These are phyloP conservation scores for Zapornia atra DNA, from an alignment of 2,113 vertebrate genomes.

Conservation along the genomic window DNA sequence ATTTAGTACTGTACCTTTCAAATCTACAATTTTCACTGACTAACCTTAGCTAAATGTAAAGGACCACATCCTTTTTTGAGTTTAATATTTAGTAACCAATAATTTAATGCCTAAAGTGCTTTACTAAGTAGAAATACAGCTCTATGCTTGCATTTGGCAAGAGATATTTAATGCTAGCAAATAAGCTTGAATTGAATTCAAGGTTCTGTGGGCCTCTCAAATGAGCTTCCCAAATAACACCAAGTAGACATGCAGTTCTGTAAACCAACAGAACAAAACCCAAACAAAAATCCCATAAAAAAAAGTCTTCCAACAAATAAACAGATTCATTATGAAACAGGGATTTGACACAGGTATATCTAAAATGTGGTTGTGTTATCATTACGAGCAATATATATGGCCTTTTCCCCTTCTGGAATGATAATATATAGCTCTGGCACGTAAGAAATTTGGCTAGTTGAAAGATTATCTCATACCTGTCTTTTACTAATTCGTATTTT, in stretches of 20 bases:
- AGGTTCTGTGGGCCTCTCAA: background rate
- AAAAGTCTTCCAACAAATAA: background rate
- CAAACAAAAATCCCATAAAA: background rate
- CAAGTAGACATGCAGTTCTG: background rate
- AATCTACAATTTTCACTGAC: slow-evolving; percentile 66
- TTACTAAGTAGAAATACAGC: slow-evolving; percentile 19
- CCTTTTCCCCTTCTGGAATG: background rate
- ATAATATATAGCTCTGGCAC: background rate
- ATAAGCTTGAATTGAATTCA: background rate
- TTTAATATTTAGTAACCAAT: slow-evolving; percentile 79
- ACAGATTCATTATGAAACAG: background rate
- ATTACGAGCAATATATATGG: background rate
- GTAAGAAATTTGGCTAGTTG: background rate
- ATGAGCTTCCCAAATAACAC: background rate
- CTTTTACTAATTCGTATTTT: background rate
- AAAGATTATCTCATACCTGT: background rate
- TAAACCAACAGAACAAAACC: background rate
- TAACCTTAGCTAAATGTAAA: slow-evolving; percentile 73
- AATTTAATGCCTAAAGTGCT: slow-evolving; percentile 71
- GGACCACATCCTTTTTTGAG: slow-evolving; percentile 57
- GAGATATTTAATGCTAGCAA: background rate
- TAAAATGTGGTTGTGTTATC: background rate
- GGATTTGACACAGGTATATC: background rate
- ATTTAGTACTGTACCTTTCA: slow-evolving; percentile 74
- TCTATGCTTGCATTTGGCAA: background rate